Evolutionary conservation across 1,140 invertebrate genomes (phyloP), one percentile per base, ranked within the genome.

Genomic region (Aphaenogaster rudis): DNA sequence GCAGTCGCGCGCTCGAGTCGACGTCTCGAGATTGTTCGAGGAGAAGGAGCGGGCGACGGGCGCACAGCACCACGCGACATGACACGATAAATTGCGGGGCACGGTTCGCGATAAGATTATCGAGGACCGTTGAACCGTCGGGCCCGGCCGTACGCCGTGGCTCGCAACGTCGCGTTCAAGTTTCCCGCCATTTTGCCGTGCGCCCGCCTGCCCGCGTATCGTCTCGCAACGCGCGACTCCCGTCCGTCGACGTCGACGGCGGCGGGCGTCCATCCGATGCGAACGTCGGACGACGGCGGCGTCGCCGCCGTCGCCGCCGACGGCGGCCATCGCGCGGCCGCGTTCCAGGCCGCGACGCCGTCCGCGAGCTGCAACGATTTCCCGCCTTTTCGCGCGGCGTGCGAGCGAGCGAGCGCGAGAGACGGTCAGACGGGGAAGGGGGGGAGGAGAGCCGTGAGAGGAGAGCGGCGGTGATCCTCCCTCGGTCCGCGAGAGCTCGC

Each of bases 301-400:
- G 42, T 78, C 15, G 36, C 33, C 21, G 36, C 13, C 45, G 42
- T 78, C 15, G 36, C 33, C 21, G 36, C 13, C 39, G 50, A n/a
- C 15, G 36, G 17, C 7, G 8, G 36, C 5, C 15, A 11, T 39
- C 77, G 28, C 36, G 57, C 21, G 21, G n/a, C 50, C 17, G n/a
- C 50, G 63, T 86, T 59, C 50, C 63, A 42, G 84, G 7, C 42
- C 42, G 52, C 15, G 42, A 48, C 57, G 63, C 21, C 17, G 42
- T 11, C 21, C 17, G 42, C 17, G 45, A 13, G 21, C 21, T 33
- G 42, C 36, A 48, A 54, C 6, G 88, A 91, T 90, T 93, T 94
- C 93, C 93, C 93, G 93, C 93, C 93, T 93, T 93, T 94, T 93
- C 86, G 78, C 42, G 6, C 69, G 66, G 82, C 88, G 82, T 87